Conservation (phyloP, 2,888 invertebrate species). For the Pimpla rufipes region DNA sequence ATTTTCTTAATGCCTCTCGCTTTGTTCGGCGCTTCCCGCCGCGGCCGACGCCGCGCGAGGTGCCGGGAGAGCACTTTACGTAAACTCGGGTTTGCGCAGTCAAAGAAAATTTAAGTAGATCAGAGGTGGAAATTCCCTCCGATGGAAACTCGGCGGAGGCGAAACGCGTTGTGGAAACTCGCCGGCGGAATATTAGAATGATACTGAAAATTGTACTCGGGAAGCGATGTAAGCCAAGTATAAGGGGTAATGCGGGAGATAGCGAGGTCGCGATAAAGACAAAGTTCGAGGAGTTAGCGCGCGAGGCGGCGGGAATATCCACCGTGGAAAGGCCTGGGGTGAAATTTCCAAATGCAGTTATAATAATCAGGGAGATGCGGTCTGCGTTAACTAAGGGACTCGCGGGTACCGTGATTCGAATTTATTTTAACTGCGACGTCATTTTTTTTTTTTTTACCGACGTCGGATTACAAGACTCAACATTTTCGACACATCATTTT, state of each 20-base stretch:
- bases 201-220: conserved; percentile 68
- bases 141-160: conserved; percentile 63
- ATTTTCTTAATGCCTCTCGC: conserved; percentile 48
- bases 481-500: background rate
- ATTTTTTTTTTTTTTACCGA: background rate
- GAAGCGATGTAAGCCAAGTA: conserved; percentile 61
- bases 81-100: conserved; percentile 45
- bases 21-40: conserved; percentile 42
- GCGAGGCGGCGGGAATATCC: conserved; percentile 26
- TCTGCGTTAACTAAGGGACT: conserved; percentile 49
- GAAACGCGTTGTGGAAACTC: conserved; percentile 50
- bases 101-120: conserved; percentile 69
- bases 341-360: conserved; percentile 68
- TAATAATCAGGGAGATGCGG: conserved; percentile 69
- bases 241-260: conserved; percentile 66
- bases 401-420: conserved; percentile 63
- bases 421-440: conserved; percentile 68
- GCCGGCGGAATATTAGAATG: conserved; percentile 66
- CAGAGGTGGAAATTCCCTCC: conserved; percentile 64
- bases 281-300: conserved; percentile 65
- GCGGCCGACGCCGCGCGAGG: conserved; percentile 9
- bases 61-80: conserved; percentile 52
- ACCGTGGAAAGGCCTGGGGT: conserved; percentile 45
- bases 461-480: background rate
- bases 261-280: conserved; percentile 68